Evolutionary conservation across 2,113 vertebrate species (phyloP).

Genomic region (Anas platyrhynchos): DNA sequence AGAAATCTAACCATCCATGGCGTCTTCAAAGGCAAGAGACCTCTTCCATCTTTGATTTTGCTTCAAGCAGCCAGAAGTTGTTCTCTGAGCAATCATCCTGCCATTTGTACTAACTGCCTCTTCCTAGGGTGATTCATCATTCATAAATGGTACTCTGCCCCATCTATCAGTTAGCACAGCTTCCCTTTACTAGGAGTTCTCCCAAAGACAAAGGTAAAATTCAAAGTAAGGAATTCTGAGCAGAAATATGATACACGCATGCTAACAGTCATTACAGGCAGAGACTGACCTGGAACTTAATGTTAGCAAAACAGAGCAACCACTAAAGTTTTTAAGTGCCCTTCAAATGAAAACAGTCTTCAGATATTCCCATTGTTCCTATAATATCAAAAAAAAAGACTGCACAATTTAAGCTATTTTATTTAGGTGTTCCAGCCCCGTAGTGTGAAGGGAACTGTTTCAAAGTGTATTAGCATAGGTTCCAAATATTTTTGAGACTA

Average conservation of each 20-base stretch:
- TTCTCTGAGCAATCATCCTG: neutral
- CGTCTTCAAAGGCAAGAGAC: neutral
- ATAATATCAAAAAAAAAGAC: neutral
- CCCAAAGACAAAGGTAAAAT: neutral
- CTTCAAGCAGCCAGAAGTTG: neutral
- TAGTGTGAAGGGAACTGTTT: neutral
- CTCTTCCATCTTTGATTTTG: neutral
- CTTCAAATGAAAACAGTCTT: neutral
- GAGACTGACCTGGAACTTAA: accelerated
- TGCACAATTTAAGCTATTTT: neutral
- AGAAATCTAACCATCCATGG: neutral
- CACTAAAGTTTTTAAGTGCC: neutral
- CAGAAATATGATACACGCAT: neutral
- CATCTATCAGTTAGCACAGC: neutral
- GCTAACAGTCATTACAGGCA: neutral
- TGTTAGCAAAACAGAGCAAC: neutral
- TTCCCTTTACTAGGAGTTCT: neutral
- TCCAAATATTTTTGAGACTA: neutral
- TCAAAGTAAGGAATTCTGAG: neutral
- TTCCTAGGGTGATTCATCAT: neutral
- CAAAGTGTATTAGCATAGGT: neutral
- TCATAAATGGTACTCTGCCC: neutral
- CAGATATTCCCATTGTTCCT: neutral
- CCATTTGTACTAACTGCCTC: neutral
- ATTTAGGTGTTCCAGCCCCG: neutral